These are phyloP conservation scores for Campaea margaritaria DNA, from an alignment of 2,888 invertebrate genomes.

Conservation along the genomic window DNA sequence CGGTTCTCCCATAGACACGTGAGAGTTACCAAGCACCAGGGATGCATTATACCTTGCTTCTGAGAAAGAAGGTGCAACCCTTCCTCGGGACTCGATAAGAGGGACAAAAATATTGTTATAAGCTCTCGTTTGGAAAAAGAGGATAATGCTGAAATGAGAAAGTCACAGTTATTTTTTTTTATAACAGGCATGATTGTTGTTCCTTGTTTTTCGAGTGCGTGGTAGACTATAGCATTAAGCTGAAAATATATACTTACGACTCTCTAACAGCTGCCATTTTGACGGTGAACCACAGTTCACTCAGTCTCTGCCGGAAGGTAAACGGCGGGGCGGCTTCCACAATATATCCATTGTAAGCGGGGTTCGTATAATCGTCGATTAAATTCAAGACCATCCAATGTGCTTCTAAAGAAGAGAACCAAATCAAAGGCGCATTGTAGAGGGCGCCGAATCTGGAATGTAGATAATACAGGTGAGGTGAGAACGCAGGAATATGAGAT, in stretches of 20 bases:
- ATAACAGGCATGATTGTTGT: too few species aligned
- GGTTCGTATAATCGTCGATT: background rate
- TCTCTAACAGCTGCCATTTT: background rate
- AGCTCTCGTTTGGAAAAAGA: too few species aligned
- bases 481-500: too few species aligned
- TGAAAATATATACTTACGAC: too few species aligned
- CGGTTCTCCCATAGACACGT: conserved; percentile 58
- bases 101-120: too few species aligned
- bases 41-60: conserved; percentile 60
- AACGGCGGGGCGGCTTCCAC: background rate
- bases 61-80: conserved; percentile 56
- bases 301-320: background rate
- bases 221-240: too few species aligned
- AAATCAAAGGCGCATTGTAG: too few species aligned
- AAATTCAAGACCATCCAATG: background rate
- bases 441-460: too few species aligned
- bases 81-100: conserved; percentile 55
- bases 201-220: too few species aligned
- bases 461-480: too few species aligned
- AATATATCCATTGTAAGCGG: background rate
- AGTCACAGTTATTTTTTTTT: too few species aligned
- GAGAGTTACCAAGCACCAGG: conserved; percentile 59
- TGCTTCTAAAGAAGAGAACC: background rate
- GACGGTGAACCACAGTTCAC: conserved; percentile 1
- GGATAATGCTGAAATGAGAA: too few species aligned